Percentiles rank a stretch among this genome's conserved stretches.
Evolutionary conservation across 2,888 invertebrate genomes (phyloP).

Genomic region (Eilema depressum): DNA sequence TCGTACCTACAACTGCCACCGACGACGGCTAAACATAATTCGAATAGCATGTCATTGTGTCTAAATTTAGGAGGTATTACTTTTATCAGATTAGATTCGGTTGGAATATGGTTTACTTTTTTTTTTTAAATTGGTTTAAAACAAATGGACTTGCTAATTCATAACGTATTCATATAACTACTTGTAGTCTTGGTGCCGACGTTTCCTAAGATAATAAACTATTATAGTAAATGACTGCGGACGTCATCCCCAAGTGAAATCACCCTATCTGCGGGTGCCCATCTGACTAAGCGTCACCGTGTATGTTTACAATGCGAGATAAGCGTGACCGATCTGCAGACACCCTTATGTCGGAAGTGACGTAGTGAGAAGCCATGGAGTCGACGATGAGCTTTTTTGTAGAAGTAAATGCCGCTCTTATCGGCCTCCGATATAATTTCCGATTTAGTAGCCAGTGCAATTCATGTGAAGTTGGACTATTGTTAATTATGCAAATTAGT

Average conservation of each 20-base stretch:
- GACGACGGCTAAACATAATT: too few species aligned
- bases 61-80: too few species aligned
- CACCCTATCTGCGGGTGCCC: conserved; percentile 55
- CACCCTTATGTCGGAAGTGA: conserved; percentile 62
- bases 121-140: too few species aligned
- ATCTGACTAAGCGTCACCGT: conserved; percentile 66
- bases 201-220: conserved; percentile 28
- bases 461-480: background rate
- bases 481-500: conserved; percentile 1
- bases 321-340: conserved; percentile 75
- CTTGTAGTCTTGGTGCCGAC: conserved; percentile 8
- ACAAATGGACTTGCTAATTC: background rate
- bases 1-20: too few species aligned
- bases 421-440: background rate
- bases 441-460: background rate
- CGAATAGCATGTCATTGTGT: too few species aligned
- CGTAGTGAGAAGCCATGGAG: conserved; percentile 40
- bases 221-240: conserved; percentile 38
- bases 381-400: conserved; percentile 1
- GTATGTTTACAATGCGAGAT: conserved; percentile 74
- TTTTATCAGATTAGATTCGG: too few species aligned
- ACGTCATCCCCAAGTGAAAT: conserved; percentile 46
- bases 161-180: background rate
- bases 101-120: too few species aligned
- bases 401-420: background rate